phyloP scores from a whole-genome alignment of 2,888 invertebrate species.

The Alcis repandata region DNA sequence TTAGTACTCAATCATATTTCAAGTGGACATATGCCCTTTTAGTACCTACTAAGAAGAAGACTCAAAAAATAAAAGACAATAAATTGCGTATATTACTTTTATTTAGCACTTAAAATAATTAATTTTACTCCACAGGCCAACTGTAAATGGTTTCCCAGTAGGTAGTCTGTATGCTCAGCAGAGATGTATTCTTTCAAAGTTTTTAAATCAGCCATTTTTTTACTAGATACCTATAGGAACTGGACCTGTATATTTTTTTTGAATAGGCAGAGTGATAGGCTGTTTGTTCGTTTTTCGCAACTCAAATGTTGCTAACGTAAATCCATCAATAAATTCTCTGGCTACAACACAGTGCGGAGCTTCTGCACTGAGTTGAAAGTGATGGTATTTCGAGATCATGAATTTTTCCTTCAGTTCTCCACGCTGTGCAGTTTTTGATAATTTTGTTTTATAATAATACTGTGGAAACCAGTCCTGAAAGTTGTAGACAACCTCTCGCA shows the following conservation, averaged over 20 bases:
- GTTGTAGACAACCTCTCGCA: conserved; percentile 1
- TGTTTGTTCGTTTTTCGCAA: conserved; percentile 20
- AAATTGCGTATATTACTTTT: conserved; percentile 15
- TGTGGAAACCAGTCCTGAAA: conserved; percentile 17
- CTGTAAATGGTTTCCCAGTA: conserved; percentile 22
- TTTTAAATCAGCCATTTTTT: conserved; percentile 25
- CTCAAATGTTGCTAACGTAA: conserved; percentile 20
- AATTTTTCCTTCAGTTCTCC: conserved; percentile 16
- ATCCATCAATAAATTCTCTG: conserved; percentile 18
- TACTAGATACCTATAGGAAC: conserved; percentile 19
- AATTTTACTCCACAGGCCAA: conserved; percentile 8
- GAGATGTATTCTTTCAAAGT: conserved; percentile 27
- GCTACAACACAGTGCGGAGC: no score
- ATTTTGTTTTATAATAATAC: conserved; percentile 17
- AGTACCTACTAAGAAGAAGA: conserved; percentile 16
- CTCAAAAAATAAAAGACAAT: conserved; percentile 21
- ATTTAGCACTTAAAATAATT: conserved; percentile 15
- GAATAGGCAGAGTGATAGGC: conserved; percentile 16
- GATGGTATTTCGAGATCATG: conserved; percentile 16
- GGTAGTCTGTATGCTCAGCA: conserved; percentile 20
- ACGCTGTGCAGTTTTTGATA: conserved; percentile 15
- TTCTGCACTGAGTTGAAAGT: conserved; percentile 9
- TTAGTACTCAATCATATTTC: conserved; percentile 32
- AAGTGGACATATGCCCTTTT: conserved; percentile 23
- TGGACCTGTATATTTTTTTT: conserved; percentile 24